phyloP scores from a whole-genome alignment of 2,113 vertebrate genomes.

The Oenanthe oenanthe region DNA sequence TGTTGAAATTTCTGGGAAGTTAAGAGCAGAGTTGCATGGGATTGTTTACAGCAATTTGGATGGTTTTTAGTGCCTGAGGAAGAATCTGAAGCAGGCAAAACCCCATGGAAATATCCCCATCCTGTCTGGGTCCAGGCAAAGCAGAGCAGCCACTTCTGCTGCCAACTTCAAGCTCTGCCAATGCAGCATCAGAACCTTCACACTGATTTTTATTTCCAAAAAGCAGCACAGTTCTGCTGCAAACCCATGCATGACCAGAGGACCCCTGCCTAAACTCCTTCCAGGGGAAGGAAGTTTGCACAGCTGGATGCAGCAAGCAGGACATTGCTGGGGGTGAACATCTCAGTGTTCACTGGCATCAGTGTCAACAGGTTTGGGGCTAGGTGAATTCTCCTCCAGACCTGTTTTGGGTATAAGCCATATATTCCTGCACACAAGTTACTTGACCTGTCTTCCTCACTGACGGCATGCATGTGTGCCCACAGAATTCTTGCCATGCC shows the following conservation, averaged over 20 bases:
- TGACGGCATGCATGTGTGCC: rapidly evolving
- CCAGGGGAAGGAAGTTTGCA: not conserved
- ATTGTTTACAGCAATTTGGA: not conserved
- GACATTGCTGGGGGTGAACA: rapidly evolving
- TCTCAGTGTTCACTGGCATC: not conserved
- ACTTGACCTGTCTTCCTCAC: not conserved
- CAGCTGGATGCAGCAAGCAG: not conserved
- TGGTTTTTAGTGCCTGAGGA: not conserved
- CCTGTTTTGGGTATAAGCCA: not conserved
- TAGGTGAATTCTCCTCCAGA: not conserved
- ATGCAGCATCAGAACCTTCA: not conserved
- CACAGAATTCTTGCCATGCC: not conserved
- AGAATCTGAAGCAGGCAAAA: not conserved
- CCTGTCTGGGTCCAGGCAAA: not conserved
- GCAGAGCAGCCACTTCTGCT: not conserved
- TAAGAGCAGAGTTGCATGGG: not conserved
- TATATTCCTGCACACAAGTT: not conserved
- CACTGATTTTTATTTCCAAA: not conserved
- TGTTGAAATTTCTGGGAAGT: not conserved
- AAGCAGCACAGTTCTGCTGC: not conserved
- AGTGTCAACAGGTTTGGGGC: not conserved
- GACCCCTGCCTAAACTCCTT: not conserved
- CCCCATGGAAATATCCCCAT: not conserved
- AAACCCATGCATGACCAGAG: not conserved
- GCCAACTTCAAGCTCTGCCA: not conserved